phyloP scores from a whole-genome alignment of 2,888 invertebrate species.

The Horisme vitalbata region DNA sequence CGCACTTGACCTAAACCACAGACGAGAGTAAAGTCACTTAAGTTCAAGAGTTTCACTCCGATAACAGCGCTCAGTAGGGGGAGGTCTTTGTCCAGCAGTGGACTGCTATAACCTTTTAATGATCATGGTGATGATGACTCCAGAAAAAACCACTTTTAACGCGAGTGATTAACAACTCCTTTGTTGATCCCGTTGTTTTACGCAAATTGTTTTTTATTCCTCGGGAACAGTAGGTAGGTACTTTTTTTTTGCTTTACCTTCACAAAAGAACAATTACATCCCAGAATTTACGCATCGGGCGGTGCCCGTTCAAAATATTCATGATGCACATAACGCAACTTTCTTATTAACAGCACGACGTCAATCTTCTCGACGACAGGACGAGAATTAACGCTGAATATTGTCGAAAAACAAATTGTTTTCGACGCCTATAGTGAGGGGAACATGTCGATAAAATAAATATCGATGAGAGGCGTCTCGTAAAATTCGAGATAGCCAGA shows the following conservation, averaged over 20 bases:
- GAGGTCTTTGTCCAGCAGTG: not conserved
- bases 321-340: slow-evolving; percentile 30
- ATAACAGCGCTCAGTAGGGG: too few relatives aligned
- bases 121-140: too few relatives aligned
- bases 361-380: slow-evolving; percentile 48
- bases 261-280: slow-evolving; percentile 12
- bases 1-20: slow-evolving; percentile 13
- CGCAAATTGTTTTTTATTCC: too few relatives aligned
- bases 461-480: slow-evolving; percentile 22
- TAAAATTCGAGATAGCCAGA: slow-evolving; percentile 16
- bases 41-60: too few relatives aligned
- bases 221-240: too few relatives aligned
- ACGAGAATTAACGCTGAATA: slow-evolving; percentile 49
- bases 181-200: too few relatives aligned
- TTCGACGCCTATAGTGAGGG: slow-evolving; percentile 31
- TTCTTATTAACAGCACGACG: slow-evolving; percentile 40
- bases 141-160: too few relatives aligned
- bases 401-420: slow-evolving; percentile 54
- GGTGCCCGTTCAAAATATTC: slow-evolving; percentile 21
- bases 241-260: slow-evolving; percentile 10
- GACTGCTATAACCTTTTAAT: not conserved
- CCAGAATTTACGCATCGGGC: slow-evolving; percentile 8
- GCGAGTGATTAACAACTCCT: too few relatives aligned
- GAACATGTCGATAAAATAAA: slow-evolving; percentile 26
- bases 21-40: not conserved